Evolutionary conservation across 35 echinoderm and acorn worm genomes (phyloP).

Genomic region (Lytechinus variegatus): DNA sequence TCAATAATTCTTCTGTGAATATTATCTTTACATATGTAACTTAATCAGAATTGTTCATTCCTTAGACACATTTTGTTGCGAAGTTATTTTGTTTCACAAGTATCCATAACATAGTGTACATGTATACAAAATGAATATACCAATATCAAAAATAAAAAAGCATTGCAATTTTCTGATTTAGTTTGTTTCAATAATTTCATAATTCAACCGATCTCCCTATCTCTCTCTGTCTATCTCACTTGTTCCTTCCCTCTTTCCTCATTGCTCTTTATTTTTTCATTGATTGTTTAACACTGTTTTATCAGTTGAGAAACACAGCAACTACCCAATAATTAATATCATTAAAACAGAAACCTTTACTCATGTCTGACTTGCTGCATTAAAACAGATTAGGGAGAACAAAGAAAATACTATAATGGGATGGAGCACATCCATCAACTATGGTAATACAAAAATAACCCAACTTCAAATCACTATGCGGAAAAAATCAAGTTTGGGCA

Average conservation of each 20-base stretch:
- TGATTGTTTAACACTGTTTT: neutral
- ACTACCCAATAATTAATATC: neutral
- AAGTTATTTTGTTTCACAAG: neutral
- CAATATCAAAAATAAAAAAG: neutral
- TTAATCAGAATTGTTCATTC: neutral
- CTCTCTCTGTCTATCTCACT: no score
- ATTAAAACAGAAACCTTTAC: neutral
- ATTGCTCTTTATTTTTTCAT: neutral
- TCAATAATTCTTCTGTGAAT: neutral
- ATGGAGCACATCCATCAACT: neutral
- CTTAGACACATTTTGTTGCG: neutral
- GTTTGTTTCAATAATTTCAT: no score
- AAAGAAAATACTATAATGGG: neutral
- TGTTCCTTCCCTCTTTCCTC: neutral
- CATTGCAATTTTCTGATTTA: neutral
- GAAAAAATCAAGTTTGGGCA: neutral
- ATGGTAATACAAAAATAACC: neutral
- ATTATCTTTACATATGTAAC: neutral
- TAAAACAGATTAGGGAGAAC: neutral
- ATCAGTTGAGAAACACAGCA: neutral
- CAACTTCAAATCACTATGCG: neutral
- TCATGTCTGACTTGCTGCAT: neutral
- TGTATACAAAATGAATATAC: neutral
- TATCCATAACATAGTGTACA: no score
- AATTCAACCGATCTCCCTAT: neutral